These are phyloP conservation scores for Pammene aurita DNA, from an alignment of 2,888 invertebrate genomes.

Conservation along the genomic window DNA sequence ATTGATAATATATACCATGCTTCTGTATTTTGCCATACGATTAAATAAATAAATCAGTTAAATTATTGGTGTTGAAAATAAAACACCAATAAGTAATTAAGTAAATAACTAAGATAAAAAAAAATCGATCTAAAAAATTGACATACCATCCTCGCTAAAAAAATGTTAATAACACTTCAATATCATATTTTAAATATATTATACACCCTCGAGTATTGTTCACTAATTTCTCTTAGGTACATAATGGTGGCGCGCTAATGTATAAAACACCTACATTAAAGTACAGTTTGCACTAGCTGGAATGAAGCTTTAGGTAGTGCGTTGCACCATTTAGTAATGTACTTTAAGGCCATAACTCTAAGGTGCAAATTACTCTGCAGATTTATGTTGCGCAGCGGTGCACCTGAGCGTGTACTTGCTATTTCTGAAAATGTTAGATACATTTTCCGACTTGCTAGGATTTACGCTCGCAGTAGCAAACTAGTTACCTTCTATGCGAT, in stretches of 20 bases:
- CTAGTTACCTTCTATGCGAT: no score
- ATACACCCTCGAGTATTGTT: neutral
- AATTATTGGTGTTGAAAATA: no score
- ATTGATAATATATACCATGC: no score
- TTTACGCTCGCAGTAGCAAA: neutral
- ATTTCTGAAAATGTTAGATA: conserved; percentile 21
- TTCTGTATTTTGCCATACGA: no score
- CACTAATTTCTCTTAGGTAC: neutral
- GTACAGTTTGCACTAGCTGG: neutral
- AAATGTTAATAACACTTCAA: no score
- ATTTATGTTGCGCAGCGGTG: conserved; percentile 17
- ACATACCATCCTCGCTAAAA: no score
- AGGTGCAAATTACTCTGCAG: conserved; percentile 23
- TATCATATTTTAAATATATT: no score
- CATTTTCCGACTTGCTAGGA: conserved; percentile 8
- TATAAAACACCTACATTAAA: neutral
- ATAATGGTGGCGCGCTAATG: neutral
- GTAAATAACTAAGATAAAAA: no score
- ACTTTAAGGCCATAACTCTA: conserved; percentile 22
- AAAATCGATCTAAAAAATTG: no score
- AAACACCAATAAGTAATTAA: no score
- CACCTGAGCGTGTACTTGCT: conserved; percentile 28
- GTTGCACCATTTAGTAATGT: conserved; percentile 6
- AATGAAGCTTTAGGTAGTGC: neutral
- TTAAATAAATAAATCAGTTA: no score